Percentiles rank a stretch among this genome's conserved stretches.
These are phyloP conservation scores for Drosophila seguyi DNA, from an alignment of 1,140 invertebrate species.

Conservation along the genomic window DNA sequence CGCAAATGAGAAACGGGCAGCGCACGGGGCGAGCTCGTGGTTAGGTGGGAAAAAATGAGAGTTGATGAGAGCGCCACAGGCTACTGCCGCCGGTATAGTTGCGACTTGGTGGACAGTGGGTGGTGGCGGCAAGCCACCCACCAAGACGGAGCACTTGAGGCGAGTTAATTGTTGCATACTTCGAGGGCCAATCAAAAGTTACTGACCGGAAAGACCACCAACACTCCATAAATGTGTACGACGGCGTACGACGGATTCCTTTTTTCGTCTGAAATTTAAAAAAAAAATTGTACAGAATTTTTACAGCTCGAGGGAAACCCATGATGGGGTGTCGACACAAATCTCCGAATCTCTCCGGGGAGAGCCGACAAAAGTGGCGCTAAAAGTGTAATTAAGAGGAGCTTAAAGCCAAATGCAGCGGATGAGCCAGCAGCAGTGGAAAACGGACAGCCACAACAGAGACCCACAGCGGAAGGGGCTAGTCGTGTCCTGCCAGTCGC, in stretches of 20 bases:
- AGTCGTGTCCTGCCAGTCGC: constrained; percentile 25
- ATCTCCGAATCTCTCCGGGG: constrained; percentile 19
- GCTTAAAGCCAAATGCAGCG: constrained; percentile 47
- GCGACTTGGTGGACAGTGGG: constrained; percentile 3
- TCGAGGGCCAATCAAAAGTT: constrained; percentile 44
- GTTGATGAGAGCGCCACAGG: constrained; percentile 14
- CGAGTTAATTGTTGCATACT: constrained; percentile 50
- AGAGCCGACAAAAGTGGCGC: constrained; percentile 24
- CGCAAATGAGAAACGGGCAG: constrained; percentile 26
- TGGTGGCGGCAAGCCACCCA: neutral
- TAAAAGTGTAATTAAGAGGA: constrained; percentile 55
- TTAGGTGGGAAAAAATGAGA: neutral
- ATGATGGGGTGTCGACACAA: constrained; percentile 44
- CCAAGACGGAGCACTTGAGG: constrained; percentile 37
- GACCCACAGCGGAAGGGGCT: constrained; percentile 10
- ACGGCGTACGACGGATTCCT: constrained; percentile 15
- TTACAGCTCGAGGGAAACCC: constrained; percentile 9
- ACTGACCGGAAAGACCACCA: constrained; percentile 46
- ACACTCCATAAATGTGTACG: constrained; percentile 33
- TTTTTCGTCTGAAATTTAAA: constrained; percentile 24
- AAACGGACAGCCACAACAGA: constrained; percentile 1
- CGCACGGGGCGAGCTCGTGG: neutral
- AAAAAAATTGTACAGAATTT: constrained; percentile 24
- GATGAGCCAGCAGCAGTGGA: constrained; percentile 14
- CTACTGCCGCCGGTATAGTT: neutral